Base-by-base conservation (phyloP, 2,113 vertebrate genomes). In the Onychorhynchus coronatus region DNA sequence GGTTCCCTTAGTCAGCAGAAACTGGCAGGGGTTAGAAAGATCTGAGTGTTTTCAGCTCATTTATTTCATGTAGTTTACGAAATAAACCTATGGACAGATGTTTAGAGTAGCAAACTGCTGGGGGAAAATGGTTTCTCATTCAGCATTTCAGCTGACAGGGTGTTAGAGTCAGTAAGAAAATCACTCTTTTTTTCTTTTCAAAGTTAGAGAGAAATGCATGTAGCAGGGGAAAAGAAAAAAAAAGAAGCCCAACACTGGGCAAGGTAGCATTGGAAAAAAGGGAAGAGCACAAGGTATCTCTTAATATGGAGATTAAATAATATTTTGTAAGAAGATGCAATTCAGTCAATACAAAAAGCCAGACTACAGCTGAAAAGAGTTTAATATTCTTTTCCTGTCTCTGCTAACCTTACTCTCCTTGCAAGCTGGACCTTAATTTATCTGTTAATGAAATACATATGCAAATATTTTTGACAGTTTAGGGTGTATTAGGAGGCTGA, bases 1-100 rank as follows among this genome's bases (percentile, higher is more conserved):
- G 11, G 39, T 14, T 85, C 8, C 47, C 77, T 85, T 72, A 87
- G 55, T 96, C 95, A 95, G 72, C 96, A 91, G 88, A 93, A 96
- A 79, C 52, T 24, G 23, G 52, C 76, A 93, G 47, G 19, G 24
- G 5, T 85, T 55, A 44, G 81, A 70, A 89, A 81, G 49, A 84
- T 72, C 42, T 78, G 63, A 88, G 58, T 0, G 0, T 65, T 95
- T 91, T 39, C 65, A 90, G 76, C 41, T 72, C 85, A 39, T 88
- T 95, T 91, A 41, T 2, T n/a, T n/a, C 1, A 63, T 61, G 41
- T 79, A 67, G 71, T 84, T 95, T 85, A 76, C 90, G 35, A 77
- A 96, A 90, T 68, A 65, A 92, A 74, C 63, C 44, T 41, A 31
- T 55, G 55, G 83, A 81, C 49, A 91, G 91, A 63, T n/a, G 73